Percentiles rank a stretch among this genome's conserved stretches.
Evolutionary conservation across 1,140 invertebrate species (phyloP).

Genomic region (Drosophila ficusphila): DNA sequence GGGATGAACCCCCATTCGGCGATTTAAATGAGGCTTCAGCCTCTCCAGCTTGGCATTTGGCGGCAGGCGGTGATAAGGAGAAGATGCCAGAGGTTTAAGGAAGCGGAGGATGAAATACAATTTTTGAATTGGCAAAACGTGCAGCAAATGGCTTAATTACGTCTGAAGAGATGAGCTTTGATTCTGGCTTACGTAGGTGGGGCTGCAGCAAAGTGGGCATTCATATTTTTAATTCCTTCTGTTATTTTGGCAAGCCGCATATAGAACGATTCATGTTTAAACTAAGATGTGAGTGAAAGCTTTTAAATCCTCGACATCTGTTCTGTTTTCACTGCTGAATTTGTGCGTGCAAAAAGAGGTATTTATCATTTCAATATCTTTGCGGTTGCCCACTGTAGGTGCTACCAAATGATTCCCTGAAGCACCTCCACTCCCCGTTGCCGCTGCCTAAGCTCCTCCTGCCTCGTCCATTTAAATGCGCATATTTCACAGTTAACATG

Average conservation of each 20-base stretch:
- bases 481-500: slow-evolving; percentile 83
- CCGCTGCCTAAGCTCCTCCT: not conserved
- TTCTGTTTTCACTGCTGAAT: not conserved
- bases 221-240: not conserved
- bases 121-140: slow-evolving; percentile 79
- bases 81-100: slow-evolving; percentile 13
- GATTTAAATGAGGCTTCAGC: slow-evolving; percentile 5
- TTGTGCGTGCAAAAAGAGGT: not conserved
- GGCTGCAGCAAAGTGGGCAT: not conserved
- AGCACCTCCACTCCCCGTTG: not conserved
- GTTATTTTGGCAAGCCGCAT: not conserved
- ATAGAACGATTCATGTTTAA: too few species aligned
- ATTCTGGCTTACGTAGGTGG: slow-evolving; percentile 42
- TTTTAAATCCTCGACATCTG: not conserved
- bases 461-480: slow-evolving; percentile 67
- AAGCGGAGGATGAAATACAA: slow-evolving; percentile 21
- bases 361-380: slow-evolving; percentile 13
- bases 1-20: slow-evolving; percentile 20
- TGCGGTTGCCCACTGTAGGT: not conserved
- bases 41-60: slow-evolving; percentile 36
- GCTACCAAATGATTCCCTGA: slow-evolving; percentile 5
- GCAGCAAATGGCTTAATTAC: slow-evolving; percentile 78
- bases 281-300: too few species aligned
- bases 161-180: slow-evolving; percentile 64
- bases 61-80: slow-evolving; percentile 49